phyloP scores from a whole-genome alignment of 2,888 invertebrate genomes.

The Phaonia tiefii region DNA sequence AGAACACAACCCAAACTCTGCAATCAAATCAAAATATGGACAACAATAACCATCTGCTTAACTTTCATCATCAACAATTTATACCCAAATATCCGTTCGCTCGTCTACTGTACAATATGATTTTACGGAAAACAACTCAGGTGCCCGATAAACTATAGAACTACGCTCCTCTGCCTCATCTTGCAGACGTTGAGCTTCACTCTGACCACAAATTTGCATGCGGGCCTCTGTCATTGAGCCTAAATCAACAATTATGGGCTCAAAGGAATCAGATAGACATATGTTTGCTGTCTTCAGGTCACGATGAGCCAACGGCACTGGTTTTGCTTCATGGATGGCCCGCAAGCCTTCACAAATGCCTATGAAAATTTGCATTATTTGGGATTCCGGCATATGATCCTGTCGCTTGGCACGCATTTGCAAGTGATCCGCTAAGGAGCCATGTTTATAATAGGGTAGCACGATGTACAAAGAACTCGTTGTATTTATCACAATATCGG shows the following conservation, averaged over 20 bases:
- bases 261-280: conserved; percentile 86
- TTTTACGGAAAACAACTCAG: conserved; percentile 93
- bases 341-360: conserved; percentile 88
- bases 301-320: conserved; percentile 89
- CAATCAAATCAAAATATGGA: conserved; percentile 69
- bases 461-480: conserved; percentile 88
- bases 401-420: conserved; percentile 83
- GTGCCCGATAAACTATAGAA: conserved; percentile 93
- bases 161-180: conserved; percentile 92
- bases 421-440: conserved; percentile 87
- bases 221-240: conserved; percentile 86
- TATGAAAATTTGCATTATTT: conserved; percentile 86
- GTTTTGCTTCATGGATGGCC: conserved; percentile 87
- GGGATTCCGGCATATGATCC: conserved; percentile 84
- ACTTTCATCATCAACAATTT: conserved; percentile 3
- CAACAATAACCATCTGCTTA: not conserved
- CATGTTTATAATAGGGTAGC: conserved; percentile 89
- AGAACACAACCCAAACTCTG: conserved; percentile 92
- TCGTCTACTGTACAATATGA: conserved; percentile 90
- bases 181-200: conserved; percentile 86
- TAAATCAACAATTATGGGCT: conserved; percentile 91
- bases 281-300: conserved; percentile 94
- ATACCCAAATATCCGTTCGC: conserved; percentile 90
- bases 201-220: conserved; percentile 84
- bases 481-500: conserved; percentile 85